phyloP scores from a whole-genome alignment of 1,140 invertebrate genomes.

The Eubasilissa regina region DNA sequence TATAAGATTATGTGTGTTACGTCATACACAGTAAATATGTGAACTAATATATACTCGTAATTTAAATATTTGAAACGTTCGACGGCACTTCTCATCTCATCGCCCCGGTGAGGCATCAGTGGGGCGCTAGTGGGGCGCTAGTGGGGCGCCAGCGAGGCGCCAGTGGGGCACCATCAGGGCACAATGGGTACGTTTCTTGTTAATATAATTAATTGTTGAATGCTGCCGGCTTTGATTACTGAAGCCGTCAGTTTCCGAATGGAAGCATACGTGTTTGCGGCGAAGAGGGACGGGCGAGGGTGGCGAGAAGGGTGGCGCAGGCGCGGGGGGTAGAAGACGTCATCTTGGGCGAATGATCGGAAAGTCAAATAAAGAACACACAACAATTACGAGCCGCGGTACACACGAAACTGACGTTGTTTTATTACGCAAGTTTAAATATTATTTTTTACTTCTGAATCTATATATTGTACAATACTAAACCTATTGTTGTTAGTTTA shows the following conservation, averaged over 20 bases:
- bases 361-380: not conserved
- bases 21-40: no score
- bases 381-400: no score
- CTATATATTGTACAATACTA: no score
- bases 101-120: not conserved
- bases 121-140: slow-evolving; percentile 2
- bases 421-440: no score
- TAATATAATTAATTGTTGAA: slow-evolving; percentile 54
- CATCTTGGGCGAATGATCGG: not conserved
- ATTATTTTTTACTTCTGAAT: no score
- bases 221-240: slow-evolving; percentile 53
- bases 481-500: no score
- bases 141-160: not conserved
- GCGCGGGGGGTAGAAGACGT: not conserved
- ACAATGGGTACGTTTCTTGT: slow-evolving; percentile 46
- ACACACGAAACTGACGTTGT: no score
- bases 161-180: not conserved
- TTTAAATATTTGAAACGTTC: not conserved
- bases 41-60: no score
- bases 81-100: slow-evolving; percentile 23
- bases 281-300: not conserved
- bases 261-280: slow-evolving; percentile 38
- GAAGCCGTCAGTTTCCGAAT: slow-evolving; percentile 48
- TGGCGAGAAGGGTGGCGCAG: not conserved
- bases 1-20: no score